A percentile compares a stretch with the other conserved stretches of the same genome.
These are phyloP conservation scores for Heliconius eleuchia DNA, from an alignment of 1,140 invertebrate species.

Conservation along the genomic window DNA sequence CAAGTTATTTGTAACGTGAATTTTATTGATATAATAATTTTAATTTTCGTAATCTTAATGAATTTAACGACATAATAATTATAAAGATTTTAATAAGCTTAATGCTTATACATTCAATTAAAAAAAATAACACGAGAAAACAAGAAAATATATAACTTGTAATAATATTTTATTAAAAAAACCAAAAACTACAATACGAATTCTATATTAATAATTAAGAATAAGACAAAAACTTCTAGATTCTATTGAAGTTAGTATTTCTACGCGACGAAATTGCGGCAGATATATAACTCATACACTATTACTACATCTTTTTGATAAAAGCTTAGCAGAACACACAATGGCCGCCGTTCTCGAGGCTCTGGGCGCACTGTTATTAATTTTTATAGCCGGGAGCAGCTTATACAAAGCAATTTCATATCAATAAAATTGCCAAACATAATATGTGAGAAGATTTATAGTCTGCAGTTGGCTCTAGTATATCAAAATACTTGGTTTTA, in stretches of 20 bases:
- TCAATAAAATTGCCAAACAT: slow-evolving; percentile 16
- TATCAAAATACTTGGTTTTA: background rate
- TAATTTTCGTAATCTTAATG: too few relatives aligned
- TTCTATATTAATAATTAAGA: too few relatives aligned
- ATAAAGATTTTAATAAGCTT: too few relatives aligned
- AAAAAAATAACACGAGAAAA: too few relatives aligned
- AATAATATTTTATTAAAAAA: background rate
- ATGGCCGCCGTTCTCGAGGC: background rate
- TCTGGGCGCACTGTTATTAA: slow-evolving; percentile 14
- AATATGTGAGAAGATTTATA: slow-evolving; percentile 13
- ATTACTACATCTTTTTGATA: slow-evolving; percentile 20
- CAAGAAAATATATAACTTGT: too few relatives aligned
- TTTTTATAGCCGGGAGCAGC: slow-evolving; percentile 15
- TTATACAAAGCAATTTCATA: slow-evolving; percentile 15
- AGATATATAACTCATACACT: slow-evolving; percentile 15
- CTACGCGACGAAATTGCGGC: background rate
- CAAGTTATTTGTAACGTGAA: too few relatives aligned
- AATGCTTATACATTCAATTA: too few relatives aligned
- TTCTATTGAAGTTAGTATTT: background rate
- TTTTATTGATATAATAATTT: too few relatives aligned
- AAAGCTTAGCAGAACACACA: slow-evolving; percentile 18
- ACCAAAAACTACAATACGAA: background rate
- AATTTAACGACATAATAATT: too few relatives aligned
- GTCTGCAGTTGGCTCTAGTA: background rate
- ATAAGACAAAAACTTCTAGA: too few relatives aligned